A percentile compares a stretch with the other conserved stretches of the same genome.
Conservation (phyloP, 2,797 vertebrate species). For the Fundulus diaphanus region DNA sequence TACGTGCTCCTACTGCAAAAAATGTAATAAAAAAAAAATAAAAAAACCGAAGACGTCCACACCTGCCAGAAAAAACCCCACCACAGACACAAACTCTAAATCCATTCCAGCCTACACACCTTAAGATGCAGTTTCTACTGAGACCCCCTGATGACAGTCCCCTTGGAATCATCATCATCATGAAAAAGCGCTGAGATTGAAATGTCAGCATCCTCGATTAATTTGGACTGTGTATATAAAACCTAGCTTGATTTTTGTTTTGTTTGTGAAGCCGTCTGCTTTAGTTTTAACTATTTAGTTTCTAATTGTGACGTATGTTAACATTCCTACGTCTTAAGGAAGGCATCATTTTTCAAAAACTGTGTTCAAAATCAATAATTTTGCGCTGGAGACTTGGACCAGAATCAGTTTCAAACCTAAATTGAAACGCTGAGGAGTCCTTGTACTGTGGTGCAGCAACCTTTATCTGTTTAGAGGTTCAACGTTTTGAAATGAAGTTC, state of each 20-base stretch:
- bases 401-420: conserved; percentile 53
- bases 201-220: conserved; percentile 57
- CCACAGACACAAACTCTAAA: conserved; percentile 47
- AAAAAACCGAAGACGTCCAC: conserved; percentile 17
- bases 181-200: conserved; percentile 53
- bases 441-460: conserved; percentile 45
- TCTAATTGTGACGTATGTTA: conserved; percentile 68
- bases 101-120: conserved; percentile 57
- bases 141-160: conserved; percentile 38
- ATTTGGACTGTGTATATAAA: conserved; percentile 73
- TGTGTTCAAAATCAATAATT: background rate
- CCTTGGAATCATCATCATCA: conserved; percentile 34
- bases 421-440: conserved; percentile 43
- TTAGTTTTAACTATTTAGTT: conserved; percentile 71
- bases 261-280: conserved; percentile 70
- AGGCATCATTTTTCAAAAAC: conserved; percentile 55
- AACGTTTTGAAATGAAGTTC: conserved; percentile 27
- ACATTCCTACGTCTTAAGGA: conserved; percentile 72
- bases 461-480: conserved; percentile 31
- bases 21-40: conserved; percentile 6
- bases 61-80: conserved; percentile 27
- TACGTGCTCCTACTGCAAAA: conserved; percentile 33
- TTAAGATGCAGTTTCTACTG: conserved; percentile 42
- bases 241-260: conserved; percentile 63
- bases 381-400: conserved; percentile 46